A percentile compares a stretch with the other conserved stretches of the same genome.
These are phyloP conservation scores for Lophura nycthemera DNA, from an alignment of 2,113 vertebrate species.

Conservation along the genomic window DNA sequence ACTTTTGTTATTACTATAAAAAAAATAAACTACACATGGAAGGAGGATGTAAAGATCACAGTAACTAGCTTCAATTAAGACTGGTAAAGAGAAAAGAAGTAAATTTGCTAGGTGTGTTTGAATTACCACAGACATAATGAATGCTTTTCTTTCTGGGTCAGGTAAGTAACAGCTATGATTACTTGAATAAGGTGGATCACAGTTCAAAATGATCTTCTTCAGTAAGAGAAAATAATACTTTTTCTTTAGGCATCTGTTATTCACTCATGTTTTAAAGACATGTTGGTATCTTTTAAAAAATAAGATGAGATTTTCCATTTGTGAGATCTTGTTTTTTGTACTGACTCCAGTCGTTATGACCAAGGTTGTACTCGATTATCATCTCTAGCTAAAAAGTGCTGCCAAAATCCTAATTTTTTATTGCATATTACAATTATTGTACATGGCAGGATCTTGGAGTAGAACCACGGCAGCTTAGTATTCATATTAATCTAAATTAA, in stretches of 20 bases:
- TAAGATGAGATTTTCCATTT: background rate
- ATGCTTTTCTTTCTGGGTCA: background rate
- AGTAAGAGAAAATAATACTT: background rate
- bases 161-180: background rate
- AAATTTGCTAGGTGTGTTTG: background rate
- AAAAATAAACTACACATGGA: background rate
- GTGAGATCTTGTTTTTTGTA: background rate
- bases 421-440: background rate
- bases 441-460: background rate
- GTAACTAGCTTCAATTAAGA: background rate
- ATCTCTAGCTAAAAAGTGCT: background rate
- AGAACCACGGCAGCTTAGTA: background rate
- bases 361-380: background rate
- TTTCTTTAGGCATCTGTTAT: background rate
- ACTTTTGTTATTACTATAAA: background rate
- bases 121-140: background rate
- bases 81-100: slow-evolving; percentile 20
- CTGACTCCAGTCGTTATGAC: background rate
- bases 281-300: background rate
- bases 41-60: background rate
- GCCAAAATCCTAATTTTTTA: background rate
- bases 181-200: background rate
- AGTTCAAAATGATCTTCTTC: background rate
- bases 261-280: background rate
- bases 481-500: slow-evolving; percentile 27